A percentile compares a stretch with the other conserved stretches of the same genome.
Evolutionary conservation across 1,140 invertebrate genomes (phyloP).

Genomic region (Drosophila carrolli): DNA sequence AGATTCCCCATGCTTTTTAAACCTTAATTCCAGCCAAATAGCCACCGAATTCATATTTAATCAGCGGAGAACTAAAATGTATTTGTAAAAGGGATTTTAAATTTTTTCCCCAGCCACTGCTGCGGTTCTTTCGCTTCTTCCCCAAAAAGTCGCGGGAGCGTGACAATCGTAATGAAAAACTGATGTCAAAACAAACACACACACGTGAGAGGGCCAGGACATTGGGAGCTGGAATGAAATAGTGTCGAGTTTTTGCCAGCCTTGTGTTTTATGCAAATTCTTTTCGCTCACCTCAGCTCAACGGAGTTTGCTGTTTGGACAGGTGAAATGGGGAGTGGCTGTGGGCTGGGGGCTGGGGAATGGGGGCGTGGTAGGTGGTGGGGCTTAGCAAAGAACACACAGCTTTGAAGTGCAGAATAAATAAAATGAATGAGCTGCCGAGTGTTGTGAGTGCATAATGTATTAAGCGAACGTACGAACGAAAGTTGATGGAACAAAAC

Average conservation of each 20-base stretch:
- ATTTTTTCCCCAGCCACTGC: conserved; percentile 9
- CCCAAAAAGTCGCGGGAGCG: conserved; percentile 36
- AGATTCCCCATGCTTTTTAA: conserved; percentile 19
- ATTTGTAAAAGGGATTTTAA: conserved; percentile 32
- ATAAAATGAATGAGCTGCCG: conserved; percentile 77
- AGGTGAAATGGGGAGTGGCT: conserved; percentile 39
- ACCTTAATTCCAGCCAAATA: conserved; percentile 37
- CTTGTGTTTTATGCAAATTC: conserved; percentile 79
- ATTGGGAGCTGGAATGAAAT: conserved; percentile 62
- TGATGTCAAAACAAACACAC: conserved; percentile 61
- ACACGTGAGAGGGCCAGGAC: conserved; percentile 4
- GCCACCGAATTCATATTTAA: conserved; percentile 28
- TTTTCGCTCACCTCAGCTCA: conserved; percentile 55
- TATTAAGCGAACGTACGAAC: conserved; percentile 39
- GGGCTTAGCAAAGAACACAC: conserved; percentile 45
- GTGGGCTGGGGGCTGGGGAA: neutral
- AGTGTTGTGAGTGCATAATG: conserved; percentile 77
- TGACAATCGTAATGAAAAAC: conserved; percentile 74
- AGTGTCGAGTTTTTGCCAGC: conserved; percentile 72
- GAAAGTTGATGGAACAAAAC: conserved; percentile 4
- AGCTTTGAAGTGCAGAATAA: conserved; percentile 81
- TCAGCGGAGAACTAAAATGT: conserved; percentile 31
- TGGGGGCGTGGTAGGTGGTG: conserved; percentile 4
- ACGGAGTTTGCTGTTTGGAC: conserved; percentile 65
- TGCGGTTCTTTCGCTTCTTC: conserved; percentile 28